Percentiles rank a stretch among this genome's conserved stretches.
These are phyloP conservation scores for Chymomyza fuscimana DNA, from an alignment of 2,888 invertebrate species.

Conservation along the genomic window DNA sequence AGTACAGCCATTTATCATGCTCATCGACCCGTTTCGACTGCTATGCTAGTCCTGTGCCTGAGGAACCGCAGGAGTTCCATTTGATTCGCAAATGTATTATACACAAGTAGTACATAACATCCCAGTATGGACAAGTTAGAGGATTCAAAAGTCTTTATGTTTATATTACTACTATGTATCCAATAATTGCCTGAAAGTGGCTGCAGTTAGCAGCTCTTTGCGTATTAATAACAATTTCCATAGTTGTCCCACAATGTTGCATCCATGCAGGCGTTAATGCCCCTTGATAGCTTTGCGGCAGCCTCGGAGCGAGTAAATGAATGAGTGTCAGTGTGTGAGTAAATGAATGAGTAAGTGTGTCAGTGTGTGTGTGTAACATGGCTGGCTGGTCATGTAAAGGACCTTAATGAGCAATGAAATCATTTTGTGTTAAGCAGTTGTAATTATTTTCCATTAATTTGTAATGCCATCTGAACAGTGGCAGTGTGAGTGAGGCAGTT, in stretches of 20 bases:
- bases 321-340: neutral
- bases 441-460: slow-evolving; percentile 41
- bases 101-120: no score
- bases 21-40: no score
- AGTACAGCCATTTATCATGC: no score
- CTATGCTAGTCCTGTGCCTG: no score
- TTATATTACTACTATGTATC: neutral
- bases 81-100: no score
- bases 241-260: slow-evolving; percentile 3
- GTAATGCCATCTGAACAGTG: slow-evolving; percentile 18
- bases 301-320: neutral
- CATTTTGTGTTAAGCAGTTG: slow-evolving; percentile 36
- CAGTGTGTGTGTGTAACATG: neutral
- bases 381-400: neutral
- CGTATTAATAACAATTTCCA: slow-evolving; percentile 39
- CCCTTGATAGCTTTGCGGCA: neutral
- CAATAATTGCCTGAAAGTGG: slow-evolving; percentile 28
- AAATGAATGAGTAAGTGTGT: neutral
- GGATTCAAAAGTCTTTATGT: neutral
- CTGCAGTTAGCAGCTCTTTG: slow-evolving; percentile 33
- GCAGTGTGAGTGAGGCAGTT: neutral
- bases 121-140: neutral
- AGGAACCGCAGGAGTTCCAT: no score
- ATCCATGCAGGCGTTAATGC: neutral
- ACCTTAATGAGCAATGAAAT: slow-evolving; percentile 38